Conservation (phyloP, 2,113 vertebrate species). For the Pangasianodon gigas region DNA sequence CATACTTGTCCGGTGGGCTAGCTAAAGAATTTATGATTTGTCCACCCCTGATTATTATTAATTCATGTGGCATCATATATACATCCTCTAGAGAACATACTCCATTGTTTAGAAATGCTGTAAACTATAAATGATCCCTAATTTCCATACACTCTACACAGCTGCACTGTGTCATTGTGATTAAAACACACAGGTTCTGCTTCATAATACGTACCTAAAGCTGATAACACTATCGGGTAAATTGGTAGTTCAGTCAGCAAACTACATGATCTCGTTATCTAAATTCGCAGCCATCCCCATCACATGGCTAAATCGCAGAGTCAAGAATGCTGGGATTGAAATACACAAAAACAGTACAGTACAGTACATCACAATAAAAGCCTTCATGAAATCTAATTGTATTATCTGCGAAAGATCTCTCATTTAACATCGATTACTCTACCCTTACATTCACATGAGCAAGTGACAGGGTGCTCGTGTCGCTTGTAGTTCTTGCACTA, state of each 20-base stretch:
- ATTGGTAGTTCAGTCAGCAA: background rate
- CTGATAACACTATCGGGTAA: background rate
- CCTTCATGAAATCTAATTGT: background rate
- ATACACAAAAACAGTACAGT: too few species aligned
- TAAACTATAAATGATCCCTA: background rate
- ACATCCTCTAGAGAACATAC: background rate
- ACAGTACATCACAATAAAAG: background rate
- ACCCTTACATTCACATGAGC: background rate
- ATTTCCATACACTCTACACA: background rate
- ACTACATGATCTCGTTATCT: slow-evolving; percentile 2
- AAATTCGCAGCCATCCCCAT: background rate
- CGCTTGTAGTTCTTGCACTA: background rate
- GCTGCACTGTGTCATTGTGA: background rate
- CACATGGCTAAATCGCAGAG: background rate
- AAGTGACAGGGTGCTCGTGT: too few species aligned
- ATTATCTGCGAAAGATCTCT: background rate
- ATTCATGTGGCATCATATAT: background rate
- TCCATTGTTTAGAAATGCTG: background rate
- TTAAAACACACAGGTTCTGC: background rate
- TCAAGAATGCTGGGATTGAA: too few species aligned
- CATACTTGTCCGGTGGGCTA: background rate
- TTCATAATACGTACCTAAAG: background rate
- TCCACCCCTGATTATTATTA: background rate
- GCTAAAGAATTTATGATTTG: background rate
- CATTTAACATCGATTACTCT: background rate